Evolutionary conservation across 2,888 invertebrate genomes (phyloP).

Genomic region (Mythimna pallens): DNA sequence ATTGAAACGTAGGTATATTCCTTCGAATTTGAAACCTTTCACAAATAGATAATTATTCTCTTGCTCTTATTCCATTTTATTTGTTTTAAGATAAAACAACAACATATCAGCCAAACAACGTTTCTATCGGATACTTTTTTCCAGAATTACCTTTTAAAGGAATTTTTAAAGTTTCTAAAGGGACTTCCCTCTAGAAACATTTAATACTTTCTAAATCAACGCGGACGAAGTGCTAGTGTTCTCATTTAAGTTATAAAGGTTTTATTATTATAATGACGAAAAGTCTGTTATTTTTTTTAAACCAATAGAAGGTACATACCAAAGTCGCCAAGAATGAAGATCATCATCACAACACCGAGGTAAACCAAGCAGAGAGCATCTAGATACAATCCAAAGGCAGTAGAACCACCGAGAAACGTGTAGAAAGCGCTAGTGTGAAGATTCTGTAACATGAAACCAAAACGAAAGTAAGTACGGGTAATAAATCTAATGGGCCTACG

Average conservation of each 20-base stretch:
- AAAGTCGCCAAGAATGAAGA: constrained; percentile 91
- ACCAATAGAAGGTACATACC: constrained; percentile 83
- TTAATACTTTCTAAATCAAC: too few relatives aligned
- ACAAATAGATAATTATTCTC: background rate
- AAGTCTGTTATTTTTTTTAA: too few relatives aligned
- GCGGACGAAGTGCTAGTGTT: background rate
- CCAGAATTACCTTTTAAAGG: too few relatives aligned
- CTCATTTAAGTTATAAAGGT: too few relatives aligned
- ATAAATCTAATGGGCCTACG: background rate
- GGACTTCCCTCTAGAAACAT: too few relatives aligned
- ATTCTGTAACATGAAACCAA: constrained; percentile 85
- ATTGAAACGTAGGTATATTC: too few relatives aligned
- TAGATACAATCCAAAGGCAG: constrained; percentile 94
- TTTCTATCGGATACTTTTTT: too few relatives aligned
- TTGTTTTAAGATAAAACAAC: too few relatives aligned
- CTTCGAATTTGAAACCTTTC: too few relatives aligned
- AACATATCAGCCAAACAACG: too few relatives aligned
- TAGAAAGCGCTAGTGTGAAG: constrained; percentile 93
- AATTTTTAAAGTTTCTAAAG: background rate
- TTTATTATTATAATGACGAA: background rate
- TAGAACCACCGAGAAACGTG: constrained; percentile 91
- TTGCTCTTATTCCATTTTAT: background rate
- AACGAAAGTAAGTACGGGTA: background rate
- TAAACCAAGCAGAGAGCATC: constrained; percentile 93
- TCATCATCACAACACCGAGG: constrained; percentile 91